Conservation (phyloP, 2,113 vertebrate genomes). For the Dolichotis patagonum region DNA sequence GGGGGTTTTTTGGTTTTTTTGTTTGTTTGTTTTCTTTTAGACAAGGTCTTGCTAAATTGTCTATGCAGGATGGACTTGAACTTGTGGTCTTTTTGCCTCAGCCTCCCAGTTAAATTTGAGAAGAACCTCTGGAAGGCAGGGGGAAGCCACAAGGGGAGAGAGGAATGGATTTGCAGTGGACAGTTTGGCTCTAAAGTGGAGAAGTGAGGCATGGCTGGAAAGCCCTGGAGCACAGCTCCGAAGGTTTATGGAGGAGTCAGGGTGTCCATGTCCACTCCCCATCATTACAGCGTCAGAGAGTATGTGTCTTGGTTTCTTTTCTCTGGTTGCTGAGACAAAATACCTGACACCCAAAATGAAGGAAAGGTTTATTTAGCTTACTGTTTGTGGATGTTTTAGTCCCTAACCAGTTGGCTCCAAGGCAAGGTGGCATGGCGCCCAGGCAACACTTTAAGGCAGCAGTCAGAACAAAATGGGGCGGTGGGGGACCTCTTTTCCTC, state of each 20-base stretch:
- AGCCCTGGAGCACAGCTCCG: neutral
- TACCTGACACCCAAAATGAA: no score
- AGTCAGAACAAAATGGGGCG: no score
- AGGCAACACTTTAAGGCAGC: no score
- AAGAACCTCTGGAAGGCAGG: constrained; percentile 20
- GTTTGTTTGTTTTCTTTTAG: neutral
- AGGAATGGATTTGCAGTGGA: neutral
- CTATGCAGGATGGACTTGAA: neutral
- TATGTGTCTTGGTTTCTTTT: no score
- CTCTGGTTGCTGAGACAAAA: no score
- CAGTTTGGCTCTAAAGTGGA: neutral
- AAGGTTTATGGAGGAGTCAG: neutral
- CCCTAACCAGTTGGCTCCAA: no score
- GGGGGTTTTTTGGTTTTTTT: neutral
- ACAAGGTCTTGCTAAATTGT: neutral
- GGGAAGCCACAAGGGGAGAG: neutral
- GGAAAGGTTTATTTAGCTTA: no score
- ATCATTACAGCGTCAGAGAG: no score
- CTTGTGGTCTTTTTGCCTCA: neutral
- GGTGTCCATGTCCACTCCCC: neutral
- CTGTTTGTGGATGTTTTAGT: no score
- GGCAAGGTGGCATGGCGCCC: no score
- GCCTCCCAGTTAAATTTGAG: neutral
- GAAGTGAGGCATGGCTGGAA: neutral
- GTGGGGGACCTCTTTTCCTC: no score